Evolutionary conservation across 1,140 invertebrate species (phyloP), one percentile per base, ranked within the genome.

Genomic region (Leptoteleia sp.): DNA sequence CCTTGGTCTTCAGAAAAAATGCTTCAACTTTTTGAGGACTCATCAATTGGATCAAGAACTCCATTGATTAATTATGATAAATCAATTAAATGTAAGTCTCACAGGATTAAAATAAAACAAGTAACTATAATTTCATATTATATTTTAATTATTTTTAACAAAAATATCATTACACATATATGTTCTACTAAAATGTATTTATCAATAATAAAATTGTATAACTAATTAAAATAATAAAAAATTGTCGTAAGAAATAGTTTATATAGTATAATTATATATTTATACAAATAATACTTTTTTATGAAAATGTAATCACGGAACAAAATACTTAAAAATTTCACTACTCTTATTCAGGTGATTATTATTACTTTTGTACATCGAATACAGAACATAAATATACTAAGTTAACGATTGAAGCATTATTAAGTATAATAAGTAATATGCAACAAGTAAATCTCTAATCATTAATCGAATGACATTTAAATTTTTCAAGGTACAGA

Each of bases 401-500:
- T 38, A 13, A 27, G 29, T n/a, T 40, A 42, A 22, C 9, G 25
- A 25, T 4, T 16, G 33, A 38, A 38, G 11, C 7, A 31, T 13
- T 31, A 48, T 13, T 1, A 48, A 38, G 12, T 31, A 4, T 35
- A 17, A 27, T n/a, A 25, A 54, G 50, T 19, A 27, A 54, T 33
- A 35, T 38, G 27, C 38, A 17, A 42, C 38, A 54, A 25, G 17
- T 8, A n/a, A n/a, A n/a, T n/a, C n/a, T n/a, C 11, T 4, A n/a
- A 0, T 22, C 9, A 35, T 22, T 4, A 50, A 54, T 19, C 52
- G 42, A 42, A 55, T 3, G 9, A 19, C 48, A 16, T 19, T 43
- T 43, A 45, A 33, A 59, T 57, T 61, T 61, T 59, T 43, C 3
- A 59, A 65, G 65, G 17, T 77, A 78, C 59, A 65, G 48, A 59